Evolutionary conservation across 2,113 vertebrate species (phyloP), one percentile per base, ranked within the genome.

Genomic region (Oenanthe melanoleuca): DNA sequence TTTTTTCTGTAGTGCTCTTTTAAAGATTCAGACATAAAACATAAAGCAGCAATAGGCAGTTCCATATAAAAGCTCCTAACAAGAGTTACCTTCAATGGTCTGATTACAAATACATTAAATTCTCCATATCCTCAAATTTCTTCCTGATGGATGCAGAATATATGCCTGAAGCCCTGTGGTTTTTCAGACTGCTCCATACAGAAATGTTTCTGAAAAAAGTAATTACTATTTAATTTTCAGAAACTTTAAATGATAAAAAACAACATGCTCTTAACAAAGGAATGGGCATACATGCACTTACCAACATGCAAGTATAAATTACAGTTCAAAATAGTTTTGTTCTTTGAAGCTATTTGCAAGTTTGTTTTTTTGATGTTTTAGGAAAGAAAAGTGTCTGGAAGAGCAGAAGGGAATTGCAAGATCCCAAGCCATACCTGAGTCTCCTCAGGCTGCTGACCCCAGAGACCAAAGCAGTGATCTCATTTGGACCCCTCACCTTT

Each of bases 1-100:
- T 66, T 73, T 74, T 96, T 94, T 25, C 91, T 61, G 47, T 88
- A 94, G 60, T 88, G 53, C 80, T 95, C 63, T 93, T 96, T 96
- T 95, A 72, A 97, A 92, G 80, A 83, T 89, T 31, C 65, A 95
- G 81, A 81, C 74, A 79, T 83, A 96, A 93, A 85, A 93, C 45
- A 91, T 49, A 96, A 95, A 94, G 65, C 87, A 97, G 53, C 61
- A 91, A 93, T 75, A 24, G 80, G 53, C 55, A 65, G 45, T 81
- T 92, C 89, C 61, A 70, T 66, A 92, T 96, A 89, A 98, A 97
- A 96, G 87, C 55, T 97, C 91, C 94, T 95, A 95, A 86, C 33
- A 86, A 40, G 55, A 74, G 29, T 65, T 56, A 33, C 80, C 80
- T 94, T 95, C 74, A 86, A 63, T 95, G 73, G 94, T 85, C 80